Conservation (phyloP, 2,888 invertebrate species). For the Andrena minutula region DNA sequence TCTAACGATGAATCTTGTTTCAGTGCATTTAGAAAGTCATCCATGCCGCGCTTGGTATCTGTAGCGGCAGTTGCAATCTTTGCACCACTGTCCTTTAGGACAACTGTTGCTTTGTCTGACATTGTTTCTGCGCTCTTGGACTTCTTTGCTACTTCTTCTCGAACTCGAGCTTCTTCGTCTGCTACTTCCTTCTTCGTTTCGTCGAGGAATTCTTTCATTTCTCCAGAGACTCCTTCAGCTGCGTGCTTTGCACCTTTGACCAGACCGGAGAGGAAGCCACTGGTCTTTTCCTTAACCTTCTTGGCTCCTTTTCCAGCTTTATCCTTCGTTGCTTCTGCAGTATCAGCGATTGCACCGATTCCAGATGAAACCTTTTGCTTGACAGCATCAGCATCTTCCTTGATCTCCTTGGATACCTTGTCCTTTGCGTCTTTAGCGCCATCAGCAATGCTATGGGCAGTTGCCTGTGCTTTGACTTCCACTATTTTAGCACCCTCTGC, state of each 20-base stretch:
- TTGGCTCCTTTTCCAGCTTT: constrained; percentile 70
- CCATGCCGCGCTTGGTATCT: constrained; percentile 24
- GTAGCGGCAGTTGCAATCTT: constrained; percentile 43
- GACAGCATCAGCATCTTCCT: constrained; percentile 55
- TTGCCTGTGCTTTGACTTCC: not conserved
- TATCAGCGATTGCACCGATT: constrained; percentile 76
- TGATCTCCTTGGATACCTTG: constrained; percentile 57
- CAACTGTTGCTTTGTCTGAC: constrained; percentile 49
- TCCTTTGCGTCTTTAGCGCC: constrained; percentile 40
- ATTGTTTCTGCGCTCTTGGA: constrained; percentile 44
- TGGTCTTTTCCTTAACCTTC: constrained; percentile 74
- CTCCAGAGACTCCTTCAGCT: constrained; percentile 67
- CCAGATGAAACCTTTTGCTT: constrained; percentile 61
- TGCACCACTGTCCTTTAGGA: constrained; percentile 56
- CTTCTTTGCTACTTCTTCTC: constrained; percentile 53
- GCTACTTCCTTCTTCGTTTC: constrained; percentile 74
- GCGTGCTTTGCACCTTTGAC: constrained; percentile 76
- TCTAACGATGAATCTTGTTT: constrained; percentile 71
- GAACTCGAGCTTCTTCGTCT: constrained; percentile 66
- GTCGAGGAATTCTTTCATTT: constrained; percentile 76
- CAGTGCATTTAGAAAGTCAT: constrained; percentile 71
- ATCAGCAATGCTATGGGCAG: not conserved
- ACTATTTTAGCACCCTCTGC: not conserved
- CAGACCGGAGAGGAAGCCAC: constrained; percentile 76
- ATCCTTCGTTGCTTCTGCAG: constrained; percentile 83